phyloP scores from a whole-genome alignment of 2,888 invertebrate genomes.

The Lacanobia wlatinum region DNA sequence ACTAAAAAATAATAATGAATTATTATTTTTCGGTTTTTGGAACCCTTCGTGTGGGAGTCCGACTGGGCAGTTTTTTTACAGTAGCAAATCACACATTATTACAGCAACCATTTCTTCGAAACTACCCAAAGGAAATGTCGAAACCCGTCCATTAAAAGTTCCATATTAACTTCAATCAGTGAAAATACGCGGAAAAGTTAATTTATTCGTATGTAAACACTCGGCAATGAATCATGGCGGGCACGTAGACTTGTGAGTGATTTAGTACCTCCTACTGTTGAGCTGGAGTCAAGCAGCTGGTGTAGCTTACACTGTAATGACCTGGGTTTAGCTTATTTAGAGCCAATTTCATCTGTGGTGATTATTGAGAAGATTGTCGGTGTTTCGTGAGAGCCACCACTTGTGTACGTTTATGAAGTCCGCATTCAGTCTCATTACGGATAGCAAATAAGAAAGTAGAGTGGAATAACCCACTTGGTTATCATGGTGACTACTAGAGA shows the following conservation, averaged over 20 bases:
- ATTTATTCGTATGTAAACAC: conserved; percentile 54
- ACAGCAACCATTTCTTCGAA: conserved; percentile 8
- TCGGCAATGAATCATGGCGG: conserved; percentile 32
- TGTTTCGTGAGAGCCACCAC: neutral
- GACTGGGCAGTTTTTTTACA: no score
- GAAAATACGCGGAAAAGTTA: conserved; percentile 54
- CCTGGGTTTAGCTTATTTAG: conserved; percentile 7
- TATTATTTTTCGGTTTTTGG: no score
- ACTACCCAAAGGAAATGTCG: conserved; percentile 23
- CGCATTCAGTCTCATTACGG: no score
- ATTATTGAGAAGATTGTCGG: neutral
- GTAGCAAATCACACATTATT: neutral
- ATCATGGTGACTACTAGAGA: no score
- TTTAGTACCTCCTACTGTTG: conserved; percentile 31
- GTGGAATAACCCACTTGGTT: no score
- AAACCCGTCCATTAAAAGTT: conserved; percentile 18
- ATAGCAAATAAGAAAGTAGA: no score
- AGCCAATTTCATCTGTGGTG: neutral
- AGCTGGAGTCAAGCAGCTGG: conserved; percentile 39
- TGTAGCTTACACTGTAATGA: neutral
- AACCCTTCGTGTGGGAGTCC: no score
- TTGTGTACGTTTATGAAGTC: no score
- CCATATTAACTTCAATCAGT: conserved; percentile 52
- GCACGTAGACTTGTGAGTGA: conserved; percentile 45
- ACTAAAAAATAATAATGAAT: no score